Percentiles rank a stretch among this genome's conserved stretches.
These are phyloP conservation scores for Volucella bombylans DNA, from an alignment of 2,888 invertebrate genomes.

Conservation along the genomic window DNA sequence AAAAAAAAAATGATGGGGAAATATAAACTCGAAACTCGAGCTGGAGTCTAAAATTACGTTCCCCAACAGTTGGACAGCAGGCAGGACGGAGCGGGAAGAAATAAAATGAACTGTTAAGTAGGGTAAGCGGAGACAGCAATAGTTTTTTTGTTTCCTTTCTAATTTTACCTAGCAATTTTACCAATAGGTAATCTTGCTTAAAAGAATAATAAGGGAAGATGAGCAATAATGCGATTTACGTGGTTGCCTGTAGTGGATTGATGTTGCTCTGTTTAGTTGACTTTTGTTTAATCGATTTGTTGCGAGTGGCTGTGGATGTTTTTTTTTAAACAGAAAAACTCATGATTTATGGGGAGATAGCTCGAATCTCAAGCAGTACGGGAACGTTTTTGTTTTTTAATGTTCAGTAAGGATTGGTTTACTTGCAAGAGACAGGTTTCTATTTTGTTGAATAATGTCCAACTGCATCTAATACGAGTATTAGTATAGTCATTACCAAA, in stretches of 20 bases:
- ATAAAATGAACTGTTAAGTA: slow-evolving; percentile 10
- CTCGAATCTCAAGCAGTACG: too few relatives aligned
- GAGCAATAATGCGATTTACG: slow-evolving; percentile 46
- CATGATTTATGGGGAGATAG: neutral
- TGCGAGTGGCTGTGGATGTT: neutral
- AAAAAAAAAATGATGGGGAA: neutral
- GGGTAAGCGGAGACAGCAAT: slow-evolving; percentile 1
- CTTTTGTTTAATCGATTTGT: slow-evolving; percentile 1
- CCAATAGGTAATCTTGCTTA: slow-evolving; percentile 42
- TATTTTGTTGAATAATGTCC: too few relatives aligned
- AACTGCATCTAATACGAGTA: too few relatives aligned
- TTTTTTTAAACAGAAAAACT: neutral
- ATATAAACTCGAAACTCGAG: slow-evolving; percentile 36
- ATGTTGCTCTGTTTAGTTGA: slow-evolving; percentile 18
- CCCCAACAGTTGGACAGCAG: neutral
- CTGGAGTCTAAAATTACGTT: slow-evolving; percentile 7
- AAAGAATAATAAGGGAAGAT: slow-evolving; percentile 39
- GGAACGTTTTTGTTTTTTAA: too few relatives aligned
- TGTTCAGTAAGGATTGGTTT: too few relatives aligned
- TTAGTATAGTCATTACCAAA: too few relatives aligned
- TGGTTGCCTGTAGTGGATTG: slow-evolving; percentile 7
- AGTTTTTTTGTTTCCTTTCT: slow-evolving; percentile 17
- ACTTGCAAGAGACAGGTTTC: too few relatives aligned
- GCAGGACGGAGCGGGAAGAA: neutral
- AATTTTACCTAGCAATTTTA: neutral